Base-by-base conservation (phyloP, 2,797 vertebrate genomes). In the Florisuga fusca region DNA sequence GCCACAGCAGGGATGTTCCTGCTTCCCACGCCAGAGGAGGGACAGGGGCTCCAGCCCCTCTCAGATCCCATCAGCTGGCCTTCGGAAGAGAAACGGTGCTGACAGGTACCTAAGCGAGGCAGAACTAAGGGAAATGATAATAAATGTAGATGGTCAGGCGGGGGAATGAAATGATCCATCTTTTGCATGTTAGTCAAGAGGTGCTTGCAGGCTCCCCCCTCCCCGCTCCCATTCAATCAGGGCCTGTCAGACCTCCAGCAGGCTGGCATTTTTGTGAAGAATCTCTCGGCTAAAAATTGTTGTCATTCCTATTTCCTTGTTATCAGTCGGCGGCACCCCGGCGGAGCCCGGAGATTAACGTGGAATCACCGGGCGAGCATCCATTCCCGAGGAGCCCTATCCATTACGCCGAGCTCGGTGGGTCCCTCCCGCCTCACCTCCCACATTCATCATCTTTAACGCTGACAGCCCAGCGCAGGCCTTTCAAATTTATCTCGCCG, bases 391-490 rank as follows among this genome's bases (percentile, higher is more conserved):
- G 97, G 97, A 97, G 97, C 97, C 97, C 97, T 97, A 97, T 97
- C 97, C 97, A 98, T 98, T 97, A 97, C 97, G 31, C 95, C 84
- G 95, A 97, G 98, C 97, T 97, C 97, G 80, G 95, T 95, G 48
- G 96, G 98, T 96, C 97, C 97, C 98, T 98, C 97, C 97, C 94
- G 97, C 96, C 98, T 98, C 98, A 98, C 98, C 98, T 98, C 98
- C 98, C 97, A 98, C 99, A 99, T 99, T 99, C 99, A 99, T 99
- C 99, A 99, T 99, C 99, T 99, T 99, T 99, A 99, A 98, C 97
- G 97, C 98, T 99, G 99, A 99, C 99, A 99, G 99, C 98, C 98
- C 95, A 81, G 96, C 93, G 96, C 98, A 98, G 98, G 98, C 94
- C 97, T 96, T 97, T 97, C 97, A 98, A 98, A 99, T 99, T 98